These are phyloP conservation scores for Hafferia zeledoni DNA, from an alignment of 2,797 vertebrate species.

Conservation along the genomic window DNA sequence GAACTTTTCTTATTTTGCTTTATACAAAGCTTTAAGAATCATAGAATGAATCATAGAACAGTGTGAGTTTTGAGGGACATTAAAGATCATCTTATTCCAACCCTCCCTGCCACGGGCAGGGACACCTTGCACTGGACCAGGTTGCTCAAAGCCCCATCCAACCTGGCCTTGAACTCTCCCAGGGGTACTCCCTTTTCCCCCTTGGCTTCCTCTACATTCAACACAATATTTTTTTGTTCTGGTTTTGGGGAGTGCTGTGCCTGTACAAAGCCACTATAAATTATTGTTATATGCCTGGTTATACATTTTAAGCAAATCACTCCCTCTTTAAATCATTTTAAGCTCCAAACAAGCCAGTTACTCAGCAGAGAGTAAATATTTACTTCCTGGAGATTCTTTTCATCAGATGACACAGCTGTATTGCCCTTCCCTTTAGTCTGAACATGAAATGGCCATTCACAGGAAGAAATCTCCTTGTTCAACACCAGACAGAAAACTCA, in stretches of 20 bases:
- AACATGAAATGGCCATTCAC: background rate
- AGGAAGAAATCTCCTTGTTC: background rate
- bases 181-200: background rate
- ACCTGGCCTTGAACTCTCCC: background rate
- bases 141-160: background rate
- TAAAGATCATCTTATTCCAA: background rate
- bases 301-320: background rate
- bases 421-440: background rate
- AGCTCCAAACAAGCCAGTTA: background rate
- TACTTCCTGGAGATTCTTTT: background rate
- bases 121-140: background rate
- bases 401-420: background rate
- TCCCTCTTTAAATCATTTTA: background rate
- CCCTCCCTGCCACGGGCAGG: background rate
- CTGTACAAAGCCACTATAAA: background rate
- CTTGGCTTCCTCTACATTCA: background rate
- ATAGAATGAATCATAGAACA: background rate
- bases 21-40: background rate
- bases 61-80: background rate
- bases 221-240: background rate
- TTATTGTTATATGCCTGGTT: background rate
- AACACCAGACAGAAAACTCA: background rate
- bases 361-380: constrained; percentile 4
- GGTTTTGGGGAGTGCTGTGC: background rate
- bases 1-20: background rate